Evolutionary conservation across 2,888 invertebrate genomes (phyloP).

Genomic region (Pristionchus fissidentatus): DNA sequence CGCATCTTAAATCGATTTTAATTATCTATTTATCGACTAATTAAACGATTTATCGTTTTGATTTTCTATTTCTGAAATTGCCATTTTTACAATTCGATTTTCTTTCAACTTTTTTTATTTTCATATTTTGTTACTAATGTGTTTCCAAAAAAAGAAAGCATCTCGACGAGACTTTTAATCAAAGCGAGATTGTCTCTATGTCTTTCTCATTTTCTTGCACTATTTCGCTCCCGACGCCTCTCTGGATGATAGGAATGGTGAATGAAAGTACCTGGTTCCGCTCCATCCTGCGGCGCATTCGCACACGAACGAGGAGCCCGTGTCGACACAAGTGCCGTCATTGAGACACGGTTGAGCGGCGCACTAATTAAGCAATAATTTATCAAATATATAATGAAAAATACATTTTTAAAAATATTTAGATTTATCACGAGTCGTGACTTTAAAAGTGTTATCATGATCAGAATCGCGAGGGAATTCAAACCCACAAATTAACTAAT

Average conservation of each 20-base stretch:
- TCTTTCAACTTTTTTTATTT: too few species aligned
- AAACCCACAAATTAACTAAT: too few species aligned
- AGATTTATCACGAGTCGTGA: neutral
- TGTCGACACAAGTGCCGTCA: constrained; percentile 76
- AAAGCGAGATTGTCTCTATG: too few species aligned
- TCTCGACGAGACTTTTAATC: too few species aligned
- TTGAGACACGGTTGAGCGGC: constrained; percentile 91
- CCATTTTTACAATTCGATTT: too few species aligned
- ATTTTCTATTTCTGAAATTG: neutral
- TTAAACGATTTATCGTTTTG: neutral
- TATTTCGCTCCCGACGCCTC: too few species aligned
- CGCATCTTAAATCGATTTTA: constrained; percentile 80
- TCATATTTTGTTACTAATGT: too few species aligned
- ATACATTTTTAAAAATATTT: constrained; percentile 82
- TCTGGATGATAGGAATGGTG: too few species aligned
- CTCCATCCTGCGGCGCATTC: constrained; percentile 82
- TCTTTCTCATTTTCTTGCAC: too few species aligned
- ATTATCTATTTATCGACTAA: constrained; percentile 40
- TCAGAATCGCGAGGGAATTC: too few species aligned
- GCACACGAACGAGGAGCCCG: constrained; percentile 88
- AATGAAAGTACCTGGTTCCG: constrained; percentile 59
- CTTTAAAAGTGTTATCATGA: too few species aligned
- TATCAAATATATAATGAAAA: constrained; percentile 37
- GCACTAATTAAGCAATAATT: too few species aligned
- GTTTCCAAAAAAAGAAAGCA: neutral